Base-by-base conservation (phyloP, 2,113 vertebrate species). In the Delphinapterus leucas region DNA sequence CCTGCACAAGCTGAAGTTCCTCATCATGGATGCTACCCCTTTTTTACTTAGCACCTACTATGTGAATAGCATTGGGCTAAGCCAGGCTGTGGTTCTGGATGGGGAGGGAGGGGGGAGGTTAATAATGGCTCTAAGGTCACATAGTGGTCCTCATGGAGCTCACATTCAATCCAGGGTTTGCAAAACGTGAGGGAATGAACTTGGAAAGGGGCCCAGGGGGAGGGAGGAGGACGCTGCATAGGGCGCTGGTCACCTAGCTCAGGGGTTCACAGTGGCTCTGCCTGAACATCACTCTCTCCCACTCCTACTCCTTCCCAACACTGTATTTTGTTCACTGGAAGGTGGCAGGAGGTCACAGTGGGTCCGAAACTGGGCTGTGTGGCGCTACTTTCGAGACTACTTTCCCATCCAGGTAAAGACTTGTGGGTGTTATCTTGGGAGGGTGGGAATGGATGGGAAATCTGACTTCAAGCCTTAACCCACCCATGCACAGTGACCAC, bases 331-430 rank as follows among this genome's bases (percentile, higher is more conserved):
- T 97, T 77, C 21, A 80, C 74, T 79, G 93, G 90, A 97, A 99
- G 99, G 99, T 96, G 99, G 99, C 86, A 99, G 99, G 88, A 99
- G 99, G 96, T 99, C 99, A 0, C 98, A 99, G 0, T 99, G 99
- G 99, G 99, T 99, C 94, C 99, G 99, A 90, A 99, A 97, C 98
- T 99, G 99, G 99, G 98, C 99, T 7, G 98, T 99, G 67, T 99
- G 99, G 99, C 99, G 99, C 0, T 99, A 99, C 98, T 99, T 99
- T 98, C 98, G 99, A 97, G 99, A 99, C 97, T 99, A 99, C 98
- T 99, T 99, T 95, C 99, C 99, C 38, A 98, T 99, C 97, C 98
- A 99, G 98, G 99, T 99, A 98, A 99, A 98, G 98, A 86, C 6
- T 44, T 33, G 5, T 33, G 71, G 41, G 85, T 26, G 26, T 79